Evolutionary conservation across 2,113 vertebrate genomes (phyloP), one percentile per base, ranked within the genome.

Genomic region (Promerops cafer): DNA sequence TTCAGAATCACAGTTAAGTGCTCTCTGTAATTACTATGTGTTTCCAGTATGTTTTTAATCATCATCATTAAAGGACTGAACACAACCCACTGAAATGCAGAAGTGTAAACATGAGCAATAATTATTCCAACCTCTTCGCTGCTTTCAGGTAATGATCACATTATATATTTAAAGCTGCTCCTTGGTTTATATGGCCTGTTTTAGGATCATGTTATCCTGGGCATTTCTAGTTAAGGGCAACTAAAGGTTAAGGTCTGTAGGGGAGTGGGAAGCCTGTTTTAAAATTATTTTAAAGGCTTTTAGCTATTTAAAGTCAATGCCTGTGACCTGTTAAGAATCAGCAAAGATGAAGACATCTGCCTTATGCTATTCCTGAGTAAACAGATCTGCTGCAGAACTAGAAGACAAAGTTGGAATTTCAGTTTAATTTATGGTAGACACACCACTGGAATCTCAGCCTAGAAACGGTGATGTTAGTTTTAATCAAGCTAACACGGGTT

Each of bases 31-130:
- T 96, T 96, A 93, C 42, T 17, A 7, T 3, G 13, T 61, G 61
- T 78, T 89, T 75, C 83, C 72, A 90, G 76, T 65, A 40, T 37
- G 93, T 82, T 97, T 95, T 95, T 93, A 89, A 96, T 94, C 90
- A 95, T 76, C 83, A 7, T 90, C 92, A 91, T 95, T 95, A 96
- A 86, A 91, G 74, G 90, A 90, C 0, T 90, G 80, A 89, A 52
- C 53, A 24, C 11, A 89, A 61, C 83, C 89, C 69, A 71, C 91
- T n/a, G 87, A 94, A 79, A 94, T 76, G 63, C 44, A 84, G 74
- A 31, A 92, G 86, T 16, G 70, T 92, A 96, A 94, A 94, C 90
- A 92, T 0, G 66, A 91, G 87, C 40, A 94, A 77, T 89, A 82
- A 89, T 95, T 94, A 96, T 87, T 85, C 59, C 89, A 92, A 16